Percentiles rank a stretch among this genome's conserved stretches.
Evolutionary conservation across 2,797 vertebrate species (phyloP).

Genomic region (Phaenicophaeus curvirostris): DNA sequence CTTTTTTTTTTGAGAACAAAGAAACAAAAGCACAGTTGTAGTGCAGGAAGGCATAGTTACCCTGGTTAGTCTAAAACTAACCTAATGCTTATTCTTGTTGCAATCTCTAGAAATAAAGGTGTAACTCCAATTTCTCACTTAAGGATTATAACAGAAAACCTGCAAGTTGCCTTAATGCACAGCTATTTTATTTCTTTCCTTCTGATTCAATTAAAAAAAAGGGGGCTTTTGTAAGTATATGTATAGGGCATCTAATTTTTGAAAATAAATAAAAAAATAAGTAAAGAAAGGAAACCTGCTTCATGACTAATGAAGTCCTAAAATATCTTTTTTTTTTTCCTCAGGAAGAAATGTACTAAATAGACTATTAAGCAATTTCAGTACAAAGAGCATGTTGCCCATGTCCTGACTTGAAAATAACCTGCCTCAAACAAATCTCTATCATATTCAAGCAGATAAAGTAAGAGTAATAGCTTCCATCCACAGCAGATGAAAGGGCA

Average conservation of each 20-base stretch:
- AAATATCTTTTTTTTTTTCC: not conserved
- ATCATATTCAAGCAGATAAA: not conserved
- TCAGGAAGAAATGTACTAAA: not conserved
- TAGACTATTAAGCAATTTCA: not conserved
- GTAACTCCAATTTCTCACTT: not conserved
- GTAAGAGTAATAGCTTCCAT: not conserved
- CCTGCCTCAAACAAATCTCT: not conserved
- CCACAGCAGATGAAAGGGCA: not conserved
- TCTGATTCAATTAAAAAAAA: not conserved
- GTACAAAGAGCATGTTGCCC: not conserved
- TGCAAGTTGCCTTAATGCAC: not conserved
- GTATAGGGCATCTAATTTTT: not conserved
- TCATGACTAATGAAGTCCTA: not conserved
- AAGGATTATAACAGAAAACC: not conserved
- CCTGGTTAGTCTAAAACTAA: not conserved
- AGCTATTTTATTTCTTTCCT: not conserved
- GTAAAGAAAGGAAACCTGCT: not conserved
- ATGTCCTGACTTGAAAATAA: conserved; percentile 16
- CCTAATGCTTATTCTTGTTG: not conserved
- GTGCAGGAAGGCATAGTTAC: not conserved
- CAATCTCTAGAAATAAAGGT: not conserved
- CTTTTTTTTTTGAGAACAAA: not conserved
- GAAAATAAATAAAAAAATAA: not conserved
- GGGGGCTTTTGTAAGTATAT: not conserved
- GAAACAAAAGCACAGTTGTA: not conserved